These are phyloP conservation scores for Peromyscus leucopus DNA, from an alignment of 2,113 vertebrate species.

Conservation along the genomic window DNA sequence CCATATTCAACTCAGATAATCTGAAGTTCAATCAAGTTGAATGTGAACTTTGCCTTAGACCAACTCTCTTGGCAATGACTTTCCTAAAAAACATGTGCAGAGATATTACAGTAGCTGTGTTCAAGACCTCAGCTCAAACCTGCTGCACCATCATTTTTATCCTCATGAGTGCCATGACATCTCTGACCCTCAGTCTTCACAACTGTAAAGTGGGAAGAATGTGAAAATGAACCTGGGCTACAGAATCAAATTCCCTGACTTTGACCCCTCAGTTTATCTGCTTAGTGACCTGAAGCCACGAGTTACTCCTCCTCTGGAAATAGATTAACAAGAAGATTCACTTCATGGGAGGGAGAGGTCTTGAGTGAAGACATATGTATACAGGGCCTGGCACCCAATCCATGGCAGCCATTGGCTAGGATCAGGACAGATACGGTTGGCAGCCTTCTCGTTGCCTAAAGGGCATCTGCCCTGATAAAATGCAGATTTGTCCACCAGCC, in stretches of 20 bases:
- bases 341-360: neutral
- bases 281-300: neutral
- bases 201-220: neutral
- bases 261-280: neutral
- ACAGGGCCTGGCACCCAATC: accelerated
- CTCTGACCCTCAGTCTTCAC: neutral
- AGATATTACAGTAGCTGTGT: no score
- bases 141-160: no score
- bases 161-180: no score
- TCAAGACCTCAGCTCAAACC: neutral
- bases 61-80: neutral
- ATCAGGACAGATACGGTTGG: neutral
- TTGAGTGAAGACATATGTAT: neutral
- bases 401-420: neutral
- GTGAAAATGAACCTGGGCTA: neutral
- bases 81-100: neutral
- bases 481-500: neutral
- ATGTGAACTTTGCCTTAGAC: neutral
- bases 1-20: neutral
- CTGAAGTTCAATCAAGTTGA: neutral
- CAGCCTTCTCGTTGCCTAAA: neutral
- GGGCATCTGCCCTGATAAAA: neutral
- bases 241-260: neutral
- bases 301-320: neutral
- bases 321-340: neutral